phyloP scores from a whole-genome alignment of 2,888 invertebrate species.

The Drosophila niveifrons region DNA sequence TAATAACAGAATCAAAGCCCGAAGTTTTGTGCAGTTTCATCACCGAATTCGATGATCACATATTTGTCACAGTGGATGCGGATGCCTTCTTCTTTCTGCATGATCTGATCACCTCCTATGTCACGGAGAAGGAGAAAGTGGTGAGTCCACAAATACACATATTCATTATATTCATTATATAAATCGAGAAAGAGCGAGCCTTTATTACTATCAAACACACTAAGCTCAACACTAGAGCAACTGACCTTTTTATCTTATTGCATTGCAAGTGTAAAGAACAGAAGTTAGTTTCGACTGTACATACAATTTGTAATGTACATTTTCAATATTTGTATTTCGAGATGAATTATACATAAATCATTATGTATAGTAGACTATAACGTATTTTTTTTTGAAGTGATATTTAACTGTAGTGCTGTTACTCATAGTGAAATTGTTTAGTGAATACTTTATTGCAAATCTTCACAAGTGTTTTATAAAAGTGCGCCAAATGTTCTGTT shows the following conservation, averaged over 20 bases:
- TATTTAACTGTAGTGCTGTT: not conserved
- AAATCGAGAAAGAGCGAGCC: not conserved
- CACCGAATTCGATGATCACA: slow-evolving; percentile 99
- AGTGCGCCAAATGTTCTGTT: not conserved
- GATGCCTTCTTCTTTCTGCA: slow-evolving; percentile 99
- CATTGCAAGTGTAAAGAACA: not conserved
- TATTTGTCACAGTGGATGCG: slow-evolving; percentile 98
- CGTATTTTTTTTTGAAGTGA: not conserved
- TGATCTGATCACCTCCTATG: slow-evolving; percentile 97
- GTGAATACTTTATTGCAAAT: no score
- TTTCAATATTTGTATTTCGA: not conserved
- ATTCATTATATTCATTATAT: not conserved
- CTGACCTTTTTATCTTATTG: not conserved
- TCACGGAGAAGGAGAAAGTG: slow-evolving; percentile 95
- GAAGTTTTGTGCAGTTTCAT: slow-evolving; percentile 98
- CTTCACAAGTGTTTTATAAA: not conserved
- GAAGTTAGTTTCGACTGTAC: not conserved
- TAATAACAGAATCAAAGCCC: slow-evolving; percentile 90
- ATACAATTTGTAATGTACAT: not conserved
- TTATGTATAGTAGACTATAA: not conserved
- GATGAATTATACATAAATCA: not conserved
- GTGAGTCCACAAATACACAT: slow-evolving; percentile 85
- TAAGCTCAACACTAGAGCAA: not conserved
- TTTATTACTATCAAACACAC: not conserved
- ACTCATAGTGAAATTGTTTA: not conserved